phyloP scores from a whole-genome alignment of 2,797 vertebrate species.

The Enteromius argenteus region DNA sequence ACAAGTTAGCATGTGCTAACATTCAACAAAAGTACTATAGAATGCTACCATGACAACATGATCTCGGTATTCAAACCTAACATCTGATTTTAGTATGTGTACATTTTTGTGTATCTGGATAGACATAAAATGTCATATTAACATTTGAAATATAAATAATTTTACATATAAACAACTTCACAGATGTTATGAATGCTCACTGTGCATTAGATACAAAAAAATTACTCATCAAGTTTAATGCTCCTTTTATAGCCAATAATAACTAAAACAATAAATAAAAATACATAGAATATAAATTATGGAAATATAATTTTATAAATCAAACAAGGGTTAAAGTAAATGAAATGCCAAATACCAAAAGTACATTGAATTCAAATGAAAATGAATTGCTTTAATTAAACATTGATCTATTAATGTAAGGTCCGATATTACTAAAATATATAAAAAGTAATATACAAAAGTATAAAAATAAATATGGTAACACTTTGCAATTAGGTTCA shows the following conservation, averaged over 20 bases:
- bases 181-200: not conserved
- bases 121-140: not conserved
- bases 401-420: not conserved
- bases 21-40: not conserved
- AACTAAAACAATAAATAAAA: not conserved
- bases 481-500: too few relatives aligned
- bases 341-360: not conserved
- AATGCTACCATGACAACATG: not conserved
- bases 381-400: not conserved
- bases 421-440: not conserved
- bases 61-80: not conserved
- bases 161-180: not conserved
- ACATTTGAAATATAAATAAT: not conserved
- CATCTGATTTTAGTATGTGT: not conserved
- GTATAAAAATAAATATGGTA: not conserved
- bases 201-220: too few relatives aligned
- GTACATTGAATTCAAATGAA: not conserved
- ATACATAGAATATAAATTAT: not conserved
- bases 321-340: not conserved
- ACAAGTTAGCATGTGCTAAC: not conserved
- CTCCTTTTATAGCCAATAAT: not conserved
- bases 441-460: not conserved
- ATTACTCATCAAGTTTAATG: not conserved
- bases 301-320: not conserved
- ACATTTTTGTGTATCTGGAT: not conserved